These are phyloP conservation scores for Orthosia incerta DNA, from an alignment of 2,888 invertebrate genomes.

Conservation along the genomic window DNA sequence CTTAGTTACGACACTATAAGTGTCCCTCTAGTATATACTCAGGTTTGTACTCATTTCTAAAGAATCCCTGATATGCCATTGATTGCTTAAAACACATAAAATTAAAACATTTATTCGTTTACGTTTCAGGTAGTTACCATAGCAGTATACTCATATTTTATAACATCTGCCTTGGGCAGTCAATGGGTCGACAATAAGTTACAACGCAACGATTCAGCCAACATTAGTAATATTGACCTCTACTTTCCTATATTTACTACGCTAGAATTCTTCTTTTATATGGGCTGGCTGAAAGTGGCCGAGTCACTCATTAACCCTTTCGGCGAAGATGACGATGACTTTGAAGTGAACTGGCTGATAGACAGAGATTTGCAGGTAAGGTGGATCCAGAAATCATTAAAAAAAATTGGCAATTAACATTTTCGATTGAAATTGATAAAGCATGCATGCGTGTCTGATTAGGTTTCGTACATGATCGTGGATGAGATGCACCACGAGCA, in stretches of 20 bases:
- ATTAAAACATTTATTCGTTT: slow-evolving; percentile 2
- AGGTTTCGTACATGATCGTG: slow-evolving; percentile 97
- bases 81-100: neutral
- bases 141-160: slow-evolving; percentile 97
- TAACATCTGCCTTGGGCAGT: slow-evolving; percentile 96
- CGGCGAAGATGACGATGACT: slow-evolving; percentile 97
- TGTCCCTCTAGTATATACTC: slow-evolving; percentile 96
- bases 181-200: slow-evolving; percentile 94
- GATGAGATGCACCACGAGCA: slow-evolving; percentile 98
- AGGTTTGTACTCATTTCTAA: slow-evolving; percentile 84
- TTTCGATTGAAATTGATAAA: slow-evolving; percentile 21
- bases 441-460: slow-evolving; percentile 26
- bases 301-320: slow-evolving; percentile 98
- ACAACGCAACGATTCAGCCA: slow-evolving; percentile 71
- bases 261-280: slow-evolving; percentile 96
- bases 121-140: slow-evolving; percentile 94
- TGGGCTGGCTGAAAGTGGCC: slow-evolving; percentile 98
- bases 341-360: slow-evolving; percentile 98
- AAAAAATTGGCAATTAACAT: neutral
- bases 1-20: slow-evolving; percentile 95
- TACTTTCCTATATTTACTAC: slow-evolving; percentile 98
- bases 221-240: slow-evolving; percentile 93
- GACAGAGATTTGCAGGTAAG: slow-evolving; percentile 96
- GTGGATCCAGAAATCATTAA: neutral
- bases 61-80: neutral